Percentiles rank a stretch among this genome's conserved stretches.
Evolutionary conservation across 2,797 vertebrate genomes (phyloP).

Genomic region (Champsocephalus gunnari): DNA sequence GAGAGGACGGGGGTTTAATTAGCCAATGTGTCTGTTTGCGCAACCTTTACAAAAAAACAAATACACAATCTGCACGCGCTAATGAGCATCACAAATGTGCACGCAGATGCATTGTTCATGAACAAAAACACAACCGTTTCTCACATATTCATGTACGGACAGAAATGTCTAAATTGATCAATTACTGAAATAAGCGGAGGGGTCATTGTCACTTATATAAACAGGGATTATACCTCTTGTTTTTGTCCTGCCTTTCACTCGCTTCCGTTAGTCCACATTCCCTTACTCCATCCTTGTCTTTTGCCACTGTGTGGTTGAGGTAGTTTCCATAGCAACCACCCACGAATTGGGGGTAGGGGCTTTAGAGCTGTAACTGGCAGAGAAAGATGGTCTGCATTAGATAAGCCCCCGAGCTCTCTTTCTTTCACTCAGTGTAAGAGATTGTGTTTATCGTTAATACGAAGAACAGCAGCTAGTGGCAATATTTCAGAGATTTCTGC

Average conservation of each 20-base stretch:
- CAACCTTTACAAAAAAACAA: constrained; percentile 10
- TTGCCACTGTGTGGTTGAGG: constrained; percentile 65
- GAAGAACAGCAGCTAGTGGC: constrained; percentile 47
- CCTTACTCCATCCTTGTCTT: constrained; percentile 64
- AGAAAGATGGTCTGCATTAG: constrained; percentile 72
- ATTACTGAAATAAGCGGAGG: neutral
- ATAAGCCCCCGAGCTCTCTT: constrained; percentile 53
- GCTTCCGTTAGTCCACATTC: constrained; percentile 48
- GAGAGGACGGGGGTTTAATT: constrained; percentile 32
- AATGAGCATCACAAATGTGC: constrained; percentile 15
- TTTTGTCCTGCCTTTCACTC: constrained; percentile 19
- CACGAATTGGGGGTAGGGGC: constrained; percentile 77
- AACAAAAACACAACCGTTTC: neutral
- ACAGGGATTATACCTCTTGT: neutral
- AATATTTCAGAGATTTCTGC: constrained; percentile 37
- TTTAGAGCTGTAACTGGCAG: constrained; percentile 60
- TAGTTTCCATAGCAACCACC: constrained; percentile 85
- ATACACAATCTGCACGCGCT: constrained; percentile 14
- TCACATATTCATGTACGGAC: neutral
- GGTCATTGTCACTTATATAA: constrained; percentile 3
- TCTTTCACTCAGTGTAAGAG: constrained; percentile 13
- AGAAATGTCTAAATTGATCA: neutral
- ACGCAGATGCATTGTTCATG: neutral
- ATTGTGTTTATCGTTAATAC: constrained; percentile 46
- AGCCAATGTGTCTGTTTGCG: constrained; percentile 17